Evolutionary conservation across 2,888 invertebrate species (phyloP), one percentile per base, ranked within the genome.

Genomic region (Neuroscelio doddi): DNA sequence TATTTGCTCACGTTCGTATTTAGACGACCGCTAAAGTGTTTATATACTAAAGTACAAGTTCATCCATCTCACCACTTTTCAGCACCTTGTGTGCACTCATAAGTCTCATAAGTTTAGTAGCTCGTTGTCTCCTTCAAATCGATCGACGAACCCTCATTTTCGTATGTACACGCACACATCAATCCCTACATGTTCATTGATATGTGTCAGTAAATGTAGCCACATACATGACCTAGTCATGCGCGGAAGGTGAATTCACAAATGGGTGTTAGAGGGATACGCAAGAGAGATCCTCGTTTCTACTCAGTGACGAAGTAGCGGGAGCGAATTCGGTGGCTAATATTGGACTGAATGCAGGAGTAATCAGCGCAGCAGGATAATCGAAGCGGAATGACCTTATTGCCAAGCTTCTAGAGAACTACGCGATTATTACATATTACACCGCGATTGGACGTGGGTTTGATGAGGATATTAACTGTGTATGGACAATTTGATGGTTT

Each of bases 371-470:
- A 50, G 45, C 71, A 66, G 68, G 70, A 64, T 76, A 79, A 81
- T 74, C 74, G 75, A 78, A 80, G 73, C 76, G 73, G 75, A 79
- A 78, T 77, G 75, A 79, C 77, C 80, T 80, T 76, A 80, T 79
- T 77, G 78, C 69, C 46, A 50, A 55, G 71, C 52, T 66, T 56
- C 45, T 47, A 44, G 55, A 45, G 46, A 62, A 58, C 38, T 38
- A 56, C 52, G 45, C 56, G 56, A 61, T 57, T 61, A 61, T 65
- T 56, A 56, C 65, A 55, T 56, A 55, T 65, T 65, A 65, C 56
- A 61, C 15, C 61, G 52, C 57, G 51, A 61, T 61, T 59, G 61
- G 42, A 64, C 53, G 53, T 42, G 55, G 59, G 46, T 55, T 59
- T 59, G 50, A 38, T 41, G 51, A 38, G 8, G 14, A 55, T 56